Evolutionary conservation across 2,113 vertebrate genomes (phyloP).

Genomic region (Phylloscopus trochiloides): DNA sequence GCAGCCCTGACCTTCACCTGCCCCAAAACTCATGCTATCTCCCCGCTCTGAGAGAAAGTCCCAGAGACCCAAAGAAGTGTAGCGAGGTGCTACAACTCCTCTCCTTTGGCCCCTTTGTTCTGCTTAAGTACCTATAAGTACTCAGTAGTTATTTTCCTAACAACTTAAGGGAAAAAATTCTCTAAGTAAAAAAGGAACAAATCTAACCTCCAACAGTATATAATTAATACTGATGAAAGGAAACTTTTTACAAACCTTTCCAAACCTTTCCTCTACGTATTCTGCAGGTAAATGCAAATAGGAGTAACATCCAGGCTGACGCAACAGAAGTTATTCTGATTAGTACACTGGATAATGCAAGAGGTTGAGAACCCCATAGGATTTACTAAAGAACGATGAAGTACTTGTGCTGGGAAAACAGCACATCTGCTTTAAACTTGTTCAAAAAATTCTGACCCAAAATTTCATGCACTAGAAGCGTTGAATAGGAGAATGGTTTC

Average conservation of each 20-base stretch:
- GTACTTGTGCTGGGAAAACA: background rate
- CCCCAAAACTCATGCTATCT: too few relatives aligned
- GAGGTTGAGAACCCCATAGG: background rate
- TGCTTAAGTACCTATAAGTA: too few relatives aligned
- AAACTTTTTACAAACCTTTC: background rate
- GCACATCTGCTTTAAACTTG: background rate
- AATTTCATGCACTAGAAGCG: background rate
- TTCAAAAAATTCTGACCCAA: background rate
- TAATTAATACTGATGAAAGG: background rate
- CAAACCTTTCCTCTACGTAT: background rate
- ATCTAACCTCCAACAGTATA: background rate
- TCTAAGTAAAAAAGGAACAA: too few relatives aligned
- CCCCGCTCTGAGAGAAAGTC: too few relatives aligned
- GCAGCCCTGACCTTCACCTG: too few relatives aligned
- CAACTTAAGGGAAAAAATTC: too few relatives aligned
- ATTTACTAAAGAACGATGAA: background rate
- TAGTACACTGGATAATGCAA: background rate
- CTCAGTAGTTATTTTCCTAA: too few relatives aligned
- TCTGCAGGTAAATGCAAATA: background rate
- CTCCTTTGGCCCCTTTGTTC: too few relatives aligned
- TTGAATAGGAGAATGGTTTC: background rate
- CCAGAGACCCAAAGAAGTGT: too few relatives aligned
- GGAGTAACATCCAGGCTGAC: background rate
- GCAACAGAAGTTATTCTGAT: background rate
- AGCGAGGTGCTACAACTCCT: too few relatives aligned